Evolutionary conservation across 2,888 invertebrate species (phyloP).

Genomic region (Schizotus pectinicornis): DNA sequence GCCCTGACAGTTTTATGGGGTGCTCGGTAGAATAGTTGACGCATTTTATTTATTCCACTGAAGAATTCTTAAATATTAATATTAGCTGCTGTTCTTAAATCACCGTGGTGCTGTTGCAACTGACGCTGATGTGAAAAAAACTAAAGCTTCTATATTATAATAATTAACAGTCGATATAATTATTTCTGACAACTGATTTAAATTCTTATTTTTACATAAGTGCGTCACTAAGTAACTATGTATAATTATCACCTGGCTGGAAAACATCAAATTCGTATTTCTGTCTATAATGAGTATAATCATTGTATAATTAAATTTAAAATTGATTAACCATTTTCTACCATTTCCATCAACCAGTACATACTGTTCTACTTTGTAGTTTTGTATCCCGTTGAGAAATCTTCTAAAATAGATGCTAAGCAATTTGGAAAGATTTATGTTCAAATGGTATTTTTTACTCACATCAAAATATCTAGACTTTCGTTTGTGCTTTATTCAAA

Average conservation of each 20-base stretch:
- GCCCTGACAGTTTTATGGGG: constrained; percentile 30
- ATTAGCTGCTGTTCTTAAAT: neutral
- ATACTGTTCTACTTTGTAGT: constrained; percentile 21
- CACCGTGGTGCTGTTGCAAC: neutral
- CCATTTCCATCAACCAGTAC: neutral
- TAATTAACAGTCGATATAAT: constrained; percentile 18
- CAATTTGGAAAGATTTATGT: constrained; percentile 34
- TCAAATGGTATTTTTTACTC: constrained; percentile 34
- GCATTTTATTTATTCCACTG: constrained; percentile 15
- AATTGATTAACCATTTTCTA: constrained; percentile 12
- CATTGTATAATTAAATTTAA: constrained; percentile 18
- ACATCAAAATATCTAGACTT: neutral
- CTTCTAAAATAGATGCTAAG: constrained; percentile 28
- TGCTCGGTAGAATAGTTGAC: constrained; percentile 13
- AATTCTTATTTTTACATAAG: constrained; percentile 11
- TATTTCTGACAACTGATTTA: constrained; percentile 10
- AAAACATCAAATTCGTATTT: constrained; percentile 6
- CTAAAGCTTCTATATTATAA: constrained; percentile 18
- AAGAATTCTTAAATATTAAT: neutral
- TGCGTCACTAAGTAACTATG: no score
- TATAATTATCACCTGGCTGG: constrained; percentile 11
- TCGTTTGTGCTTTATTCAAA: neutral
- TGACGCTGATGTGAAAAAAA: neutral
- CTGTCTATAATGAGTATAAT: constrained; percentile 17
- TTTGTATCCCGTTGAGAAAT: constrained; percentile 28